phyloP scores from a whole-genome alignment of 2,113 vertebrate species.

The Notarius lentiginosus region DNA sequence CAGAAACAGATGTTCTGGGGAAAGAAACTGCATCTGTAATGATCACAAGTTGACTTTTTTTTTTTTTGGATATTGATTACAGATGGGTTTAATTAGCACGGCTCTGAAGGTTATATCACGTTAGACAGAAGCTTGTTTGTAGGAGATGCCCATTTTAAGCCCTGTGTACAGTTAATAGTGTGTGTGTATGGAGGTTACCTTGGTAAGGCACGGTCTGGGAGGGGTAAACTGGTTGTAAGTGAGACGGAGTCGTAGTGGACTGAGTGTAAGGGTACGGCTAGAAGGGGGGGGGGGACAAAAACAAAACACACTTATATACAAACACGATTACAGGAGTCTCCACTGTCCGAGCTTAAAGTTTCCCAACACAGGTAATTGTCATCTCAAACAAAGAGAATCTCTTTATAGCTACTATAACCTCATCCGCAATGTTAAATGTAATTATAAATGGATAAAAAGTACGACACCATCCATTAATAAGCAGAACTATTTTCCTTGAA shows the following conservation, averaged over 20 bases:
- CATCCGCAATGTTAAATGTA: not conserved
- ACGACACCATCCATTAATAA: not conserved
- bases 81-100: not conserved
- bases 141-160: not conserved
- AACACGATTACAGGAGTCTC: not conserved
- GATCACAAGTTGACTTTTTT: not conserved
- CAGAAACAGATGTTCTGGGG: not conserved
- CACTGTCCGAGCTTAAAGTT: not conserved
- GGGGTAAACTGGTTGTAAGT: slow-evolving; percentile 83
- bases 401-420: not conserved
- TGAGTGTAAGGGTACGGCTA: slow-evolving; percentile 79
- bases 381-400: not conserved
- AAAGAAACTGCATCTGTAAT: not conserved
- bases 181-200: slow-evolving; percentile 70
- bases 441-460: not conserved
- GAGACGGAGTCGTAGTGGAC: slow-evolving; percentile 70
- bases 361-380: not conserved
- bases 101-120: not conserved
- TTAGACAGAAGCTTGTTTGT: not conserved
- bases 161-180: not conserved
- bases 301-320: not conserved
- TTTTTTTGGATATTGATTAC: not conserved
- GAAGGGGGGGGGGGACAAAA: no score
- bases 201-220: slow-evolving; percentile 79
- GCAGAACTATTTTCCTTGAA: no score